Percentiles rank a stretch among this genome's conserved stretches.
These are phyloP conservation scores for Brachypodius melanocephalos DNA, from an alignment of 2,113 vertebrate genomes.

Conservation along the genomic window DNA sequence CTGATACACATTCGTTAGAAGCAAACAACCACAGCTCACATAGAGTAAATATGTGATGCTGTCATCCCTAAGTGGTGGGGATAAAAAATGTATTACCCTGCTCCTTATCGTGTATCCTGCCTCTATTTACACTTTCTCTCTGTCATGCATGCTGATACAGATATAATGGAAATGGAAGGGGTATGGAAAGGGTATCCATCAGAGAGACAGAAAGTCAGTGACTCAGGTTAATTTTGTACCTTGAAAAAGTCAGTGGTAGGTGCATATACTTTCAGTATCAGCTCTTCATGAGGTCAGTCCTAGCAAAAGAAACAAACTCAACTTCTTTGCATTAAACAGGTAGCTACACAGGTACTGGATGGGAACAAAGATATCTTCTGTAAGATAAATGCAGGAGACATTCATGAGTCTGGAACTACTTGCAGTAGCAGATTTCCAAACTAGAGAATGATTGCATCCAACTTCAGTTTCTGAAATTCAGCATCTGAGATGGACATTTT, in stretches of 20 bases:
- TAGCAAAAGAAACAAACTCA: not conserved
- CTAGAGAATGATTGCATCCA: not conserved
- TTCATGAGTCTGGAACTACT: not conserved
- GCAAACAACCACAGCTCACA: constrained; percentile 1
- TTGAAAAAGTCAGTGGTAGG: not conserved
- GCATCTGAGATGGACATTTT: not conserved
- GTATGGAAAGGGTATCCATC: not conserved
- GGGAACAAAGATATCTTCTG: not conserved
- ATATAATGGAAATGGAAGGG: constrained; percentile 12
- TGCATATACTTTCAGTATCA: not conserved
- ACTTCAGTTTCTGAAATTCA: not conserved
- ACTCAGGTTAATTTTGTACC: not conserved
- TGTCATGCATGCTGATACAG: constrained; percentile 5
- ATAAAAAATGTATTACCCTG: constrained; percentile 48
- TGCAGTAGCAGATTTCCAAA: not conserved
- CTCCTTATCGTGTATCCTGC: constrained; percentile 22
- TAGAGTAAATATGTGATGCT: constrained; percentile 31
- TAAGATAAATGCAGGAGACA: not conserved
- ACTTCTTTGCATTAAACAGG: not conserved
- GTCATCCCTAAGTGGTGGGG: constrained; percentile 28
- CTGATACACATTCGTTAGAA: constrained; percentile 46
- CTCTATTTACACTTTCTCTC: constrained; percentile 19
- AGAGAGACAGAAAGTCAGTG: not conserved
- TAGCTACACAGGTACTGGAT: not conserved
- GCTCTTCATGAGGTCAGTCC: not conserved